Evolutionary conservation across 2,888 invertebrate genomes (phyloP).

Genomic region (Sinohyriopsis cumingii): DNA sequence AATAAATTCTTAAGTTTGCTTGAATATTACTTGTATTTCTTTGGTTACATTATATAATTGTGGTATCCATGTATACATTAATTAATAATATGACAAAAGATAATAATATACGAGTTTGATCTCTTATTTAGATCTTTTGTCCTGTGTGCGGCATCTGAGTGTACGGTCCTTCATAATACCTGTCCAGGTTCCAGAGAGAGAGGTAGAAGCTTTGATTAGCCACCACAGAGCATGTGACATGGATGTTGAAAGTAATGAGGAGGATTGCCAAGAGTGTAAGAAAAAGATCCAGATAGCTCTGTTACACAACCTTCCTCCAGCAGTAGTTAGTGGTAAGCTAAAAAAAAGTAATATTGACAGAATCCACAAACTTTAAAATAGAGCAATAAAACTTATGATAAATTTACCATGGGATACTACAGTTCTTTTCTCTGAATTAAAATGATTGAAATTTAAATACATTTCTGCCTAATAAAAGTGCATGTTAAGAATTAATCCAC

Average conservation of each 20-base stretch:
- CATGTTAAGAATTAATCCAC: too few species aligned
- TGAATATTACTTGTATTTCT: too few species aligned
- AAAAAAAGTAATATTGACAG: not conserved
- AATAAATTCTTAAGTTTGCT: too few species aligned
- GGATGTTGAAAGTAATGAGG: constrained; percentile 21
- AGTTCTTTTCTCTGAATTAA: too few species aligned
- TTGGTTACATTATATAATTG: too few species aligned
- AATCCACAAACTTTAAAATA: not conserved
- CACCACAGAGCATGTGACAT: constrained; percentile 15
- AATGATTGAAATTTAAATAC: too few species aligned
- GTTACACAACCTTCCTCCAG: constrained; percentile 90
- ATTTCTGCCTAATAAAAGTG: too few species aligned
- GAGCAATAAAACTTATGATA: not conserved
- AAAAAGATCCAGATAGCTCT: constrained; percentile 88
- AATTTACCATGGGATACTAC: not conserved
- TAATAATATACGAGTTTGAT: too few species aligned
- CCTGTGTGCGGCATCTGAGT: constrained; percentile 92
- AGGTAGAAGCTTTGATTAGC: not conserved
- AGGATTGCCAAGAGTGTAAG: constrained; percentile 89
- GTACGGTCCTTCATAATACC: constrained; percentile 73
- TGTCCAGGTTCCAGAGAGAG: constrained; percentile 10
- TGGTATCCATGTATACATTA: too few species aligned
- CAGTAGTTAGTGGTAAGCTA: constrained; percentile 76
- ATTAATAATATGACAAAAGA: too few species aligned
- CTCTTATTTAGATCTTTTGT: constrained; percentile 81